Evolutionary conservation across 2,113 vertebrate genomes (phyloP).

Genomic region (Sinocyclocheilus grahami): DNA sequence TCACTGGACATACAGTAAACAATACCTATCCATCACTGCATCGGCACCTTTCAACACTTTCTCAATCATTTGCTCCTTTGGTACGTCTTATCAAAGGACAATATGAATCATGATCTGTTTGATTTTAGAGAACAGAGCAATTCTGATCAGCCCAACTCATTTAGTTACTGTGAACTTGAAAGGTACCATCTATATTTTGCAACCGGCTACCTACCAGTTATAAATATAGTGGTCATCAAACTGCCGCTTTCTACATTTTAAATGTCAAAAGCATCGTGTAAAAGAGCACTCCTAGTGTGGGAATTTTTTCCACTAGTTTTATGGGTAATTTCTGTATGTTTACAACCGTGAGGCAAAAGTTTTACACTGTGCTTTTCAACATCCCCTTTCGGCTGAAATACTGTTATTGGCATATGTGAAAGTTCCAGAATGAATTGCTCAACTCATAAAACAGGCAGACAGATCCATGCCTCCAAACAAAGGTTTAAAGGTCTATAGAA

Average conservation of each 20-base stretch:
- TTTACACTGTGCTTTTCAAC: neutral
- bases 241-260: neutral
- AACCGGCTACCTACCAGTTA: neutral
- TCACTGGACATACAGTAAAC: neutral
- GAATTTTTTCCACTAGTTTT: slow-evolving; percentile 15
- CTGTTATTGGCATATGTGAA: neutral
- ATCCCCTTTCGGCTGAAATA: neutral
- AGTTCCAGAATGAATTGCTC: neutral
- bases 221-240: slow-evolving; percentile 1
- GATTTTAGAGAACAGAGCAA: slow-evolving; percentile 6
- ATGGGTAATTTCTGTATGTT: neutral
- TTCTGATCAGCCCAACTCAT: neutral
- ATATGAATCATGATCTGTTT: slow-evolving; percentile 3
- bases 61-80: neutral
- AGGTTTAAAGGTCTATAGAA: neutral
- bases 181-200: neutral
- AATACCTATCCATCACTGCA: neutral
- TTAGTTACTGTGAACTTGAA: neutral
- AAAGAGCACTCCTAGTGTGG: neutral
- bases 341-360: neutral
- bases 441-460: slow-evolving; percentile 21
- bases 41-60: neutral
- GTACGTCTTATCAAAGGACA: neutral
- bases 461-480: neutral
- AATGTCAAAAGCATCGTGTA: neutral